phyloP scores from a whole-genome alignment of 2,113 vertebrate species.

The Taurulus bubalis region DNA sequence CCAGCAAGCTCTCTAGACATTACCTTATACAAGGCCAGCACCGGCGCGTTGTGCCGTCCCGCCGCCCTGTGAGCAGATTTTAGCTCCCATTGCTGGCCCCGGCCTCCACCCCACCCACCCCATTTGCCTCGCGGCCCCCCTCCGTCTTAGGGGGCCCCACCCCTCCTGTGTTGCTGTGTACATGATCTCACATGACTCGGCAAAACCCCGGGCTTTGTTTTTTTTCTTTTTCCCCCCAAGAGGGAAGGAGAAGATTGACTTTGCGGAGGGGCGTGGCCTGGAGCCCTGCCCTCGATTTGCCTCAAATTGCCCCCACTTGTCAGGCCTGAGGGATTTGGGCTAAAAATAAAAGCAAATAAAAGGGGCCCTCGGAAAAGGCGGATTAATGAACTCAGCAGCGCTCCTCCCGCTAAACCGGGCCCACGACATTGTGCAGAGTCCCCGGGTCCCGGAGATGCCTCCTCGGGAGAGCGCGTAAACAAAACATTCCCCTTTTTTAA shows the following conservation, averaged over 20 bases:
- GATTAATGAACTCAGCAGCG: slow-evolving; percentile 89
- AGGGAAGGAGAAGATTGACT: slow-evolving; percentile 85
- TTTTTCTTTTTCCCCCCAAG: slow-evolving; percentile 82
- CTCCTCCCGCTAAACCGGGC: slow-evolving; percentile 82
- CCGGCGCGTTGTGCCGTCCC: slow-evolving; percentile 86
- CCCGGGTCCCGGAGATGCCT: slow-evolving; percentile 45
- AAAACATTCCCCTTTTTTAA: slow-evolving; percentile 47
- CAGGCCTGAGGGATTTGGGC: slow-evolving; percentile 94
- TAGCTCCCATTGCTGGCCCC: slow-evolving; percentile 63
- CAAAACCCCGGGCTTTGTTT: slow-evolving; percentile 88
- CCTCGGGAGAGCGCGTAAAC: slow-evolving; percentile 49
- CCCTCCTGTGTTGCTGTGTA: slow-evolving; percentile 88
- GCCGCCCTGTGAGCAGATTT: slow-evolving; percentile 85
- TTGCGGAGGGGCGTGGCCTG: slow-evolving; percentile 87
- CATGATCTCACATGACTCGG: slow-evolving; percentile 98
- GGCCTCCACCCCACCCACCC: slow-evolving; percentile 73
- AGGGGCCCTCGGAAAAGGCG: slow-evolving; percentile 85
- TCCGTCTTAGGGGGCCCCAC: slow-evolving; percentile 52
- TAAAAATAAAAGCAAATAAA: slow-evolving; percentile 91
- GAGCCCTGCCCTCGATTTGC: slow-evolving; percentile 89
- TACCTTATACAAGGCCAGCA: slow-evolving; percentile 95
- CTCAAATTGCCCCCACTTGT: slow-evolving; percentile 92
- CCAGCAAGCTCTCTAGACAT: slow-evolving; percentile 91
- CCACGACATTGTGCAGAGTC: slow-evolving; percentile 68
- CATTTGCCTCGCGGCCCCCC: slow-evolving; percentile 51